A percentile compares a stretch with the other conserved stretches of the same genome.
Evolutionary conservation across 2,797 vertebrate species (phyloP).

Genomic region (Tragelaphus oryx): DNA sequence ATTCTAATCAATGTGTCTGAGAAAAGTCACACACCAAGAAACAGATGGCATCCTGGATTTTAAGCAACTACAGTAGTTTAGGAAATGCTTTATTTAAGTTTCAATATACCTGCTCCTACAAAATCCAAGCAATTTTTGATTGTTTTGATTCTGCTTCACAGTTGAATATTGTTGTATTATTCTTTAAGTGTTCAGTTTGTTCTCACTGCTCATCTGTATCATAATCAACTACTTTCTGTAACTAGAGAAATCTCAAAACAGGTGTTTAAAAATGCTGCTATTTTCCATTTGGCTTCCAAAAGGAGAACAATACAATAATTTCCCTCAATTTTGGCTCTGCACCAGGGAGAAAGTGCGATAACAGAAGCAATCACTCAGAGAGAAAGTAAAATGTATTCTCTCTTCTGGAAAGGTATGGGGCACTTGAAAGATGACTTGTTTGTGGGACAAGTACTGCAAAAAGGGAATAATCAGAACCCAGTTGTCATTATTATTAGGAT

Average conservation of each 20-base stretch:
- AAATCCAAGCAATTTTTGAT: not conserved
- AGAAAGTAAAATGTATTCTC: slow-evolving; percentile 10
- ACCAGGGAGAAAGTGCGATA: not conserved
- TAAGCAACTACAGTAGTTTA: not conserved
- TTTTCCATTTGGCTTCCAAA: slow-evolving; percentile 60
- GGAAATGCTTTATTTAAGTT: slow-evolving; percentile 38
- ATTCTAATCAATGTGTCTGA: not conserved
- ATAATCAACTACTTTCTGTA: slow-evolving; percentile 47
- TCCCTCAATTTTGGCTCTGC: not conserved
- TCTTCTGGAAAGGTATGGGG: slow-evolving; percentile 2
- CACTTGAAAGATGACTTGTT: slow-evolving; percentile 39
- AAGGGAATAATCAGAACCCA: not conserved
- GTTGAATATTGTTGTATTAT: slow-evolving; percentile 15
- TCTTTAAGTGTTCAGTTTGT: slow-evolving; percentile 48
- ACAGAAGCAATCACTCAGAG: slow-evolving; percentile 40
- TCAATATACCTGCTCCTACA: not conserved
- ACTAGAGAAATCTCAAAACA: slow-evolving; percentile 58
- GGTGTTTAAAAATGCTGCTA: slow-evolving; percentile 57
- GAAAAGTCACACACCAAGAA: not conserved
- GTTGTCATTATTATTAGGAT: not conserved
- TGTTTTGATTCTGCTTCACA: slow-evolving; percentile 50
- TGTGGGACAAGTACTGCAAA: not conserved
- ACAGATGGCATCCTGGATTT: not conserved
- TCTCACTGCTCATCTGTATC: not conserved
- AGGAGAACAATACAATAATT: slow-evolving; percentile 13